Evolutionary conservation across 2,888 invertebrate species (phyloP), one percentile per base, ranked within the genome.

Genomic region (Catocala fraxini): DNA sequence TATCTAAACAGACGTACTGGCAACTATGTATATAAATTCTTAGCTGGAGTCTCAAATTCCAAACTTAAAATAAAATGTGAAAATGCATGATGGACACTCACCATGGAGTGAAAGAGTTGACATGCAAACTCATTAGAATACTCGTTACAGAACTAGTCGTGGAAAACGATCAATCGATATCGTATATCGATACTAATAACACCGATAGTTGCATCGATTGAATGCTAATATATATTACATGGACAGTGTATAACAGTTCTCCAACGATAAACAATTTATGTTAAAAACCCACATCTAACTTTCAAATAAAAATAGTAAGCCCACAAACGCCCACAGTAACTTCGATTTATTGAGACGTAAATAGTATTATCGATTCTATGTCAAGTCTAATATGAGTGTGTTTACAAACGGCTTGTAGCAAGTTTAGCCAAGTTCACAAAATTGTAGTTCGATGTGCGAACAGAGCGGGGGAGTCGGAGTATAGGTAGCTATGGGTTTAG

Each of bases 401-500:
- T 76, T 76, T 76, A 78, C 77, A 70, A 78, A 78, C 70, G 73
- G 58, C 48, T 66, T 70, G 62, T 68, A 75, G 35, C 6, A 9
- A 51, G 63, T 68, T 65, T 65, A 62, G 59, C 56, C 70, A 68
- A 69, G 69, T 71, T 76, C 63, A 70, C 65, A 43, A 65, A 73
- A 77, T 76, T 67, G 63, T 63, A 65, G 71, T 78, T 78, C 74
- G 76, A 78, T 56, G 79, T 64, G 66, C 68, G 65, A 61, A 69
- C 43, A 72, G 70, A 75, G 78, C 75, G 77, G 75, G 79, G 75
- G 75, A 77, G 83, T 80, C 79, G 70, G 78, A 73, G 79, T 80
- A 83, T 85, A n/a, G n/a, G n/a, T n/a, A 86, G 75, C 79, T 86
- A 85, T 86, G 82, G 82, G 71, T 83, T 78, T 82, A 59, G 73